Base-by-base conservation (phyloP, 1,140 invertebrate species). In the Phymorhynchus buccinoides region DNA sequence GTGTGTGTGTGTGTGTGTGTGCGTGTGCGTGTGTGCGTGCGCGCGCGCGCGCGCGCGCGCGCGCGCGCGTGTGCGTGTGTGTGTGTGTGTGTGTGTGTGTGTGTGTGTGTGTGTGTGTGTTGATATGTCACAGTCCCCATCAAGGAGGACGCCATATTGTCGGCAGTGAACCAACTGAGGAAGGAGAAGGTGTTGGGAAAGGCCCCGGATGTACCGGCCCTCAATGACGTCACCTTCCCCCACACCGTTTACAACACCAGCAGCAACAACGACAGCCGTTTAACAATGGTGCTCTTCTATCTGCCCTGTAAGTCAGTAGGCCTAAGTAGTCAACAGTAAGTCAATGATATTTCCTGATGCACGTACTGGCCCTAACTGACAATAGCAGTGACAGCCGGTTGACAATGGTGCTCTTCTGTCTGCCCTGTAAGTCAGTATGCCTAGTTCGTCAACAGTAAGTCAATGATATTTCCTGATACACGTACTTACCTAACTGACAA, bases 171-270 rank as follows among this genome's bases (percentile, higher is more conserved):
- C 18, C 3, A 62, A 14, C 42, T 18, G n/a, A 16, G 41, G n/a
- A 39, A 16, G 27, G 37, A 32, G 27, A 44, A 62, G 4, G 14
- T 14, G 12, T 27, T 71, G 14, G 39, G 14, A 4, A 3, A 39
- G 6, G 41, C 35, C 7, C 80, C 48, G 16, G 6, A 71, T 7
- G 18, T 83, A 4, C 81, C 81, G 44, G 52, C 82, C 14, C 80
- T 88, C 4, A 87, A 75, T 71, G 88, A 88, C 77, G 83, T 84
- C 52, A 87, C 86, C 30, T 88, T 87, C 73, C 83, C 82, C 52
- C 16, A 37, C 56, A 84, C 81, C 0, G 44, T 85, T 4, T 62
- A 62, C 22, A 62, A 62, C 7, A 30, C 48, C 18, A 42, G 78
- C 32, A 83, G 44, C 30, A 48, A 80, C 27, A 68, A 87, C 1